Base-by-base conservation (phyloP, 2,888 invertebrate species). In the Muschampia plurimacula region DNA sequence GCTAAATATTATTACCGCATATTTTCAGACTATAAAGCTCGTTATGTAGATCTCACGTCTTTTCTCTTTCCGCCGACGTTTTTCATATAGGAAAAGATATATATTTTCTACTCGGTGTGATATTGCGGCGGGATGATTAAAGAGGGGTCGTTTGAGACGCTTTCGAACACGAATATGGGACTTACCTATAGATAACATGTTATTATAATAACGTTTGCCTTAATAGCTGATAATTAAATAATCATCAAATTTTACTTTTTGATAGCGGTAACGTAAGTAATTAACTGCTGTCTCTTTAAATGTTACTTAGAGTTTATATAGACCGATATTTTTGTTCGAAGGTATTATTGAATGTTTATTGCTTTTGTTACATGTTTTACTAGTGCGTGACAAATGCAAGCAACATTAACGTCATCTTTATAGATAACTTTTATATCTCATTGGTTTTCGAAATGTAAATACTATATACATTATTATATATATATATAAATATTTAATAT, bases 401-500 rank as follows among this genome's bases (percentile, higher is more conserved):
- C 73, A 22, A 77, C 74, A 67, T 74, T 72, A 63, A 72, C 72
- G 70, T 72, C 69, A 67, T 72, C 74, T 80, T 80, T 77, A 70
- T 64, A 68, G 75, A 76, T 76, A 80, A 82, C 82, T 74, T 74
- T 76, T 75, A 69, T 77, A 76, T 79, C 75, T 77, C 75, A 77
- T 87, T 88, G 84, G 81, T 86, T 90, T 86, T 86, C 82, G 81
- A 83, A 81, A 79, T 91, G 89, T 90, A 91, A 89, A 90, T 89
- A 91, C 81, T 86, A 84, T 87, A 85, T 83, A 86, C 86, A 80
- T 85, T 84, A 86, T 87, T 84, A 77, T 82, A 80, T 87, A 59
- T 72, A 22, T 22, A 22, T 22, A 77, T 82, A 80, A 87, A 59
- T 72, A 71, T 84, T 85, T 78, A 85, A 84, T 84, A 80, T 78